Percentiles rank a stretch among this genome's conserved stretches.
These are phyloP conservation scores for Diaphora mendica DNA, from an alignment of 2,888 invertebrate genomes.

Conservation along the genomic window DNA sequence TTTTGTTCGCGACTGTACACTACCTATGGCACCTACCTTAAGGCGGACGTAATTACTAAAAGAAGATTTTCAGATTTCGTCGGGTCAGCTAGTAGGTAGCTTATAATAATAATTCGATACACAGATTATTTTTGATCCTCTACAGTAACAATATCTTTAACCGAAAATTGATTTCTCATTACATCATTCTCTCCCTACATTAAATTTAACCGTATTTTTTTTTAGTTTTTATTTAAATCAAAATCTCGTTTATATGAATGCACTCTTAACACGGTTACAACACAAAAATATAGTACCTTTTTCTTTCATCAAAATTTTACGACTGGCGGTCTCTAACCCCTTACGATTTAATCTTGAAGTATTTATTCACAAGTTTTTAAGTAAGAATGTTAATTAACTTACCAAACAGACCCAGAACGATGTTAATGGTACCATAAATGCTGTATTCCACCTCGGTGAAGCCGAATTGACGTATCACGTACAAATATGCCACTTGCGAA, in stretches of 20 bases:
- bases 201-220: background rate
- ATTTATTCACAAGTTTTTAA: slow-evolving; percentile 13
- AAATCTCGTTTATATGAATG: background rate
- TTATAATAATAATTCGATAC: background rate
- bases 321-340: slow-evolving; percentile 12
- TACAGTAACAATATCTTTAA: background rate
- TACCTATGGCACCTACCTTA: no score
- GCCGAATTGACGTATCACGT: slow-evolving; percentile 79
- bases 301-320: slow-evolving; percentile 24
- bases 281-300: background rate
- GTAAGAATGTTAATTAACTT: slow-evolving; percentile 54
- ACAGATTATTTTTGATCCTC: background rate
- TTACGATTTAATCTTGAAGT: slow-evolving; percentile 2
- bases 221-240: background rate
- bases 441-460: slow-evolving; percentile 83
- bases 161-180: background rate
- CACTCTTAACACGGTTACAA: background rate
- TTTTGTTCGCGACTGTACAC: no score
- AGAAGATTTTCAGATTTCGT: no score
- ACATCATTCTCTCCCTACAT: background rate
- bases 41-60: no score
- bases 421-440: slow-evolving; percentile 79
- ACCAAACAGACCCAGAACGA: slow-evolving; percentile 79
- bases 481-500: slow-evolving; percentile 82
- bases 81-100: no score